A percentile compares a stretch with the other conserved stretches of the same genome.
Conservation (phyloP, 1,140 invertebrate genomes). For the Neuroterus valhalla region DNA sequence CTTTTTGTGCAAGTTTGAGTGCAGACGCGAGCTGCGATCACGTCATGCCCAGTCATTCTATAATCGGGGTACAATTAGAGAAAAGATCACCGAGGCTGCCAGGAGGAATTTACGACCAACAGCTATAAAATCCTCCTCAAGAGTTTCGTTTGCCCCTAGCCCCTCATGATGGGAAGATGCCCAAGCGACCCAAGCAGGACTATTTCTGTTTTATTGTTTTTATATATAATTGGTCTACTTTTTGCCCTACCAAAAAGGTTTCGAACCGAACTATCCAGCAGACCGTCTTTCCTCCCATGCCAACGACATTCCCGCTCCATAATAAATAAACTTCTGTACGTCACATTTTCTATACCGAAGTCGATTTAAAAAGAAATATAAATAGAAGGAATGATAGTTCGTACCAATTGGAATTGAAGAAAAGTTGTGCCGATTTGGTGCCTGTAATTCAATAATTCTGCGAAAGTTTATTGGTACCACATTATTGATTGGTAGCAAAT, state of each 20-base stretch:
- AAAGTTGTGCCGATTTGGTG: no score
- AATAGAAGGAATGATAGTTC: no score
- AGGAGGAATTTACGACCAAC: slow-evolving; percentile 69
- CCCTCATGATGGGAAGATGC: slow-evolving; percentile 53
- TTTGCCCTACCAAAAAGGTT: slow-evolving; percentile 56
- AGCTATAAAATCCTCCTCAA: slow-evolving; percentile 66
- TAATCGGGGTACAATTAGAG: slow-evolving; percentile 66
- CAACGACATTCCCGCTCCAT: slow-evolving; percentile 23
- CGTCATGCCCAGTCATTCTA: slow-evolving; percentile 59
- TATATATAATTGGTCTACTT: slow-evolving; percentile 70
- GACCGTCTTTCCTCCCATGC: slow-evolving; percentile 30
- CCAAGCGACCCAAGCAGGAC: slow-evolving; percentile 33
- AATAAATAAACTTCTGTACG: slow-evolving; percentile 19
- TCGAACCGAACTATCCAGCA: slow-evolving; percentile 51
- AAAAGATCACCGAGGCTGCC: slow-evolving; percentile 60
- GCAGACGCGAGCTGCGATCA: slow-evolving; percentile 34
- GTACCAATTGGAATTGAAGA: no score
- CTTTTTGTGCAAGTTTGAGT: slow-evolving; percentile 17
- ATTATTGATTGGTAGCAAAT: no score
- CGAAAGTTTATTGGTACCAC: no score
- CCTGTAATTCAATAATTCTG: no score
- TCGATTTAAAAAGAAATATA: no score
- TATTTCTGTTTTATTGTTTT: slow-evolving; percentile 68
- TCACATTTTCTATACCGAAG: not conserved
- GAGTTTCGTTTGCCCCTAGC: slow-evolving; percentile 47